Evolutionary conservation across 2,888 invertebrate genomes (phyloP), one percentile per base, ranked within the genome.

Genomic region (Monopis laevigella): DNA sequence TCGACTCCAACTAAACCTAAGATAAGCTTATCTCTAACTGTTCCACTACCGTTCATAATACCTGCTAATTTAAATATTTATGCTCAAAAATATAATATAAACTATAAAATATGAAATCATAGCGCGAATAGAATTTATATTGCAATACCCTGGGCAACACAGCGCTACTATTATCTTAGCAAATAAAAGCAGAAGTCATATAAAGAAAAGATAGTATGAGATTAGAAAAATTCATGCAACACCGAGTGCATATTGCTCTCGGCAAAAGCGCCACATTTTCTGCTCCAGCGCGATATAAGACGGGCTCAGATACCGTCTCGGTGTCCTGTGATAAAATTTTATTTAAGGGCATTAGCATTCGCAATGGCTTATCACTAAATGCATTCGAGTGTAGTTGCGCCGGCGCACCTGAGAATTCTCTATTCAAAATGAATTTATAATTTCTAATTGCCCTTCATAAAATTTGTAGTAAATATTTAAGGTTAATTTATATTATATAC

Each of bases 291-390:
- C 52, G 53, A 56, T 58, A 56, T 52, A 56, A 51, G 55, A 54
- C 54, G 51, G 53, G 49, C 46, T 43, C 48, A 51, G 65, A 68
- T 65, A 66, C 50, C 51, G 51, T 48, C 52, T n/a, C 51, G 48
- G 56, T 53, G 50, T 43, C 52, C 51, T 54, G 52, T 61, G 68
- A 67, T 71, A 69, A 69, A 63, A 67, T 65, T 67, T 68, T 67
- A 68, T 69, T 65, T 61, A 64, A 56, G 52, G 49, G 55, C 66
- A 70, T 71, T 70, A 65, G 63, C 65, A 69, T 65, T 67, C 53
- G 53, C 55, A 45, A 53, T 51, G 55, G 65, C 70, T 70, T 71
- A 69, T 68, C 66, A 58, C 51, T 46, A 47, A 48, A 48, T 51
- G 29, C 54, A 52, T 53, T 52, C 48, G 50, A 16, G 52, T 53